These are phyloP conservation scores for Lamellibrachia columna DNA, from an alignment of 2,888 invertebrate species.

Conservation along the genomic window DNA sequence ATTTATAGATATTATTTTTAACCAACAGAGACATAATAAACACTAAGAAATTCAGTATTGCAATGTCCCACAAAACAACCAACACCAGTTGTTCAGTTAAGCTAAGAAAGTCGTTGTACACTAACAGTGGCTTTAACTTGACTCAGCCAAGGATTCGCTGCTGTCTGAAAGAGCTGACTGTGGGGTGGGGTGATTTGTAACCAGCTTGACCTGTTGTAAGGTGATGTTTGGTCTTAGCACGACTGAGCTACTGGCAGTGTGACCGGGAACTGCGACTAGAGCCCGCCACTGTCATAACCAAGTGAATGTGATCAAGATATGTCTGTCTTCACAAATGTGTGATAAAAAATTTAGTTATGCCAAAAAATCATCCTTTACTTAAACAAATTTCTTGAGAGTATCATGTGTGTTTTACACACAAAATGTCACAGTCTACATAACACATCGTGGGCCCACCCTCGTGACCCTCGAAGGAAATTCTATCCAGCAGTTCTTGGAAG, in stretches of 20 bases:
- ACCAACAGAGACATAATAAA: no score
- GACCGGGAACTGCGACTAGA: background rate
- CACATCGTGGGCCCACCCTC: background rate
- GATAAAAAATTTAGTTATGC: background rate
- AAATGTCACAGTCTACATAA: background rate
- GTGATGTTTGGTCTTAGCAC: slow-evolving; percentile 3
- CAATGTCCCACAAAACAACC: no score
- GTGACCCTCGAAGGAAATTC: background rate
- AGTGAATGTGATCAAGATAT: background rate
- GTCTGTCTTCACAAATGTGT: background rate
- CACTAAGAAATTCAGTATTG: no score
- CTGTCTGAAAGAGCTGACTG: background rate
- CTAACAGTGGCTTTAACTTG: background rate
- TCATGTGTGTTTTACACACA: background rate
- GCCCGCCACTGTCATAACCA: background rate
- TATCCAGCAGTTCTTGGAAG: background rate
- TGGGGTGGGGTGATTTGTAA: background rate
- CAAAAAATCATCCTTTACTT: background rate
- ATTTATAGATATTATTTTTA: no score
- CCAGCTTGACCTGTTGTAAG: background rate
- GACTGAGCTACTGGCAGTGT: background rate
- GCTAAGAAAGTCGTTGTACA: no score
- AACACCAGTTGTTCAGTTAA: no score
- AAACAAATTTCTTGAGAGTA: background rate
- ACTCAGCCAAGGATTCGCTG: background rate